Percentiles rank a stretch among this genome's conserved stretches.
Conservation (phyloP, 2,113 vertebrate species). For the western clawed frog (Xenopus tropicalis) region UCB_Xtro_10.0 CM004450.2:61012001-61012500, state of each 20-base stretch:
- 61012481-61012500: neutral
- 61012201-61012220: neutral
- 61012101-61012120: slow-evolving; percentile 44
- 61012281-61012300: neutral
- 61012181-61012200: neutral
- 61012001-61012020: slow-evolving; percentile 32
- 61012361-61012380: neutral
- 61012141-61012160: slow-evolving; percentile 17
- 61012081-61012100: slow-evolving; percentile 44
- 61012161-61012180: neutral
- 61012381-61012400: neutral
- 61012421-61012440: neutral
- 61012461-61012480: neutral
- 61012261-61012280: neutral
- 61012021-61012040: slow-evolving; percentile 22
- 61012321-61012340: neutral
- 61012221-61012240: neutral
- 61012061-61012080: slow-evolving; percentile 36
- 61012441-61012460: neutral
- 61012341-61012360: neutral
- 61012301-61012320: neutral
- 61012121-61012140: slow-evolving; percentile 49
- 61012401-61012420: neutral
- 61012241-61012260: neutral
- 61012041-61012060: slow-evolving; percentile 41